phyloP scores from a whole-genome alignment of 2,797 vertebrate genomes.

The Pangasius macronema region DNA sequence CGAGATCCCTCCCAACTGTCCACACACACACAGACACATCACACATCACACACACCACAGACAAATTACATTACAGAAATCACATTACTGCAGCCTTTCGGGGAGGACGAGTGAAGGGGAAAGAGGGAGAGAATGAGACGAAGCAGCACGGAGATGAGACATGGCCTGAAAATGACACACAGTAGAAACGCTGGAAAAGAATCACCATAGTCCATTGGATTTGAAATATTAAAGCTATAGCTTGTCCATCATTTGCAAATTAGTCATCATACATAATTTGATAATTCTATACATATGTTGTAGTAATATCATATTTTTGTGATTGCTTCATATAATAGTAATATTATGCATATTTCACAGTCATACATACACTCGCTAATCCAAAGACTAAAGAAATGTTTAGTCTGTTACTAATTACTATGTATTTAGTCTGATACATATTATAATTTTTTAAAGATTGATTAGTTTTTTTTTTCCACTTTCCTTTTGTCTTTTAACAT shows the following conservation, averaged over 20 bases:
- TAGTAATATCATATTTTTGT: conserved; percentile 5
- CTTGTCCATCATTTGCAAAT: conserved; percentile 28
- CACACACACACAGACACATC: conserved; percentile 49
- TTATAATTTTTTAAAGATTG: conserved; percentile 19
- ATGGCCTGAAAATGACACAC: conserved; percentile 40
- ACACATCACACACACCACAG: conserved; percentile 49
- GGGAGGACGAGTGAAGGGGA: conserved; percentile 56
- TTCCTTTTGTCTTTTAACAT: conserved; percentile 5
- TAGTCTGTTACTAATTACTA: too few species aligned
- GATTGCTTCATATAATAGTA: conserved; percentile 15
- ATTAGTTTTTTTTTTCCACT: neutral
- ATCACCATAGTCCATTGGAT: conserved; percentile 28
- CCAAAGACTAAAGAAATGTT: too few species aligned
- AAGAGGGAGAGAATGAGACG: conserved; percentile 44
- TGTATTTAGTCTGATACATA: too few species aligned
- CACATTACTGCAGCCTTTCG: conserved; percentile 62
- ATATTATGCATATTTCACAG: neutral
- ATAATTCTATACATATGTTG: conserved; percentile 27
- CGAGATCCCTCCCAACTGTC: conserved; percentile 65
- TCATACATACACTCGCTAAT: too few species aligned
- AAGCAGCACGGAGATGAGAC: conserved; percentile 38
- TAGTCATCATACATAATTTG: conserved; percentile 26
- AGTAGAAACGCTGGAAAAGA: conserved; percentile 27
- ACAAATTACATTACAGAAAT: conserved; percentile 63
- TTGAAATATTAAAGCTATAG: conserved; percentile 38